A percentile compares a stretch with the other conserved stretches of the same genome.
These are phyloP conservation scores for Antheraea mylitta DNA, from an alignment of 1,140 invertebrate species.

Conservation along the genomic window DNA sequence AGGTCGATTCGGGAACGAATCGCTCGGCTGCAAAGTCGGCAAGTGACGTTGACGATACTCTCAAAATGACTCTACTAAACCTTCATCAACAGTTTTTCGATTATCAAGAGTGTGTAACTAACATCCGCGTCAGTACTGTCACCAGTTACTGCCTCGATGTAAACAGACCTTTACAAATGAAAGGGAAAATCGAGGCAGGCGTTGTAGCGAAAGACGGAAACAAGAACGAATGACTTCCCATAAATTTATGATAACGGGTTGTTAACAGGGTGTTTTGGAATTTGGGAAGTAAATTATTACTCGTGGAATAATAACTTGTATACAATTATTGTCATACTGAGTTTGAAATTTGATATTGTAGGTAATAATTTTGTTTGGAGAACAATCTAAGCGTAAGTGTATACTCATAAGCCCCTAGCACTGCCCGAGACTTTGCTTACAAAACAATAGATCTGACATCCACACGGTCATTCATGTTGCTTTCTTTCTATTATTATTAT, in stretches of 20 bases:
- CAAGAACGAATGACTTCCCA: not conserved
- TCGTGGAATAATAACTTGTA: not conserved
- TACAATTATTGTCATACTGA: not conserved
- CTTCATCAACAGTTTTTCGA: too few species aligned
- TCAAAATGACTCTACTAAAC: too few species aligned
- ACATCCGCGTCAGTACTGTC: not conserved
- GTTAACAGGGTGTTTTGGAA: not conserved
- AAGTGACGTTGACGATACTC: too few species aligned
- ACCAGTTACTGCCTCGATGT: not conserved
- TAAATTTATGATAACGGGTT: slow-evolving; percentile 3
- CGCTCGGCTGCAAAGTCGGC: too few species aligned
- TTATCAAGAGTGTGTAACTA: not conserved
- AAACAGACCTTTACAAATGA: not conserved
- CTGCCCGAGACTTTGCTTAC: too few species aligned
- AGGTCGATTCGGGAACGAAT: too few species aligned
- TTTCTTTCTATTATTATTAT: too few species aligned
- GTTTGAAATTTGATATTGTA: not conserved
- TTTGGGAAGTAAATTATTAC: not conserved
- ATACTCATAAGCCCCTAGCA: too few species aligned
- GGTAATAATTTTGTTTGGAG: too few species aligned
- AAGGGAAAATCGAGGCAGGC: not conserved
- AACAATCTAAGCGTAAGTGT: too few species aligned
- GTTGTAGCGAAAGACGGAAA: not conserved
- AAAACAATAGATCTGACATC: too few species aligned
- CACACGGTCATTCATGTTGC: too few species aligned